Evolutionary conservation across 2,113 vertebrate genomes (phyloP), one percentile per base, ranked within the genome.

Genomic region (Bos indicus): DNA sequence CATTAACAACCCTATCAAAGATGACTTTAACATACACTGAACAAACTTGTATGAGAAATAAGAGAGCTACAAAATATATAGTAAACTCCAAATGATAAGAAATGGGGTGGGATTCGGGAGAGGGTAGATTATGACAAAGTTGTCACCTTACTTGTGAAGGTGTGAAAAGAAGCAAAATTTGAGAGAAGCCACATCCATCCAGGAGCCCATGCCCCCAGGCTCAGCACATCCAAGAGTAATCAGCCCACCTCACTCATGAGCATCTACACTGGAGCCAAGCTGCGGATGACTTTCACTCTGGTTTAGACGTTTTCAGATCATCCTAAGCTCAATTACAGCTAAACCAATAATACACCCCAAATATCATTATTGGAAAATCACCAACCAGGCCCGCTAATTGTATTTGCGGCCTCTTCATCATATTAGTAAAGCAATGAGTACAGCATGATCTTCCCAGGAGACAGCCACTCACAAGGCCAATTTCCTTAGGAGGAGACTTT

Each of bases 321-420:
- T 86, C 56, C 82, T 92, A 95, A 95, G 82, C 54, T 96, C 90
- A 93, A 87, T 98, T 87, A 8, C 25, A 92, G 91, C 64, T 95
- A 97, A 98, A 81, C 97, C 81, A n/a, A 8, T 74, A 85, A 98
- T 0, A n/a, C 40, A n/a, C 56, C 59, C 96, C 74, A 52, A 6
- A 96, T 87, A 86, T 97, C 89, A 77, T 28, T 67, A 98, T 82
- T 95, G 95, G 80, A 93, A 97, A 97, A 95, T 96, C 96, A 85
- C 82, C 91, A 85, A 23, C 80, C 62, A 23, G 91, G 87, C 43
- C 57, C 0, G 3, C 89, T 95, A 9, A 96, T 92, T 95, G 15
- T 46, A 36, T 56, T 3, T 80, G 83, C 59, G n/a, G 48, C 82
- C 51, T 91, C 93, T 96, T 52, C 12, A 95, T 97, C 93, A 3